phyloP scores from a whole-genome alignment of 2,888 invertebrate species.

The Platycnemis pennipes region DNA sequence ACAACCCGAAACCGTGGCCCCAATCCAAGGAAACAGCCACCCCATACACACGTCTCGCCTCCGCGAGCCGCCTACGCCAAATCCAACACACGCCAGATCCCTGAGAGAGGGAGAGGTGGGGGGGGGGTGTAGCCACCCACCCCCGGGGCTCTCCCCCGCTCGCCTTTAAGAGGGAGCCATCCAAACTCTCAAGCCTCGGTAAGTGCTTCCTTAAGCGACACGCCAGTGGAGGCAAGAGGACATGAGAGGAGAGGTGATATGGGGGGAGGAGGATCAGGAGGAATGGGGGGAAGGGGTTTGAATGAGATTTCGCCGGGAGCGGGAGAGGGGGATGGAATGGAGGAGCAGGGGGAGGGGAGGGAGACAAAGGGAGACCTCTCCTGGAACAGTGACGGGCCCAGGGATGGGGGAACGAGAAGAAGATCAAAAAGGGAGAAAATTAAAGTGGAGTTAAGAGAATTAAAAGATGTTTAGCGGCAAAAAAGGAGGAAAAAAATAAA shows the following conservation, averaged over 20 bases:
- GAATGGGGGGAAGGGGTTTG: neutral
- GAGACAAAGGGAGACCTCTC: neutral
- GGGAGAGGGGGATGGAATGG: neutral
- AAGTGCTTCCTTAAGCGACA: constrained; percentile 55
- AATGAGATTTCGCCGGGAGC: neutral
- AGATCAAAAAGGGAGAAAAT: constrained; percentile 29
- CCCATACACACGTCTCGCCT: neutral
- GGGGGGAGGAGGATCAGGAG: neutral
- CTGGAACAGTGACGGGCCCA: neutral
- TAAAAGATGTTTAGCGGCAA: constrained; percentile 33
- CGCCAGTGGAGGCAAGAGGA: constrained; percentile 28
- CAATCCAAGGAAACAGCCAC: no score
- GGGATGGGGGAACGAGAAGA: neutral
- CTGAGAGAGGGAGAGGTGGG: neutral
- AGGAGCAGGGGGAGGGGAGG: neutral
- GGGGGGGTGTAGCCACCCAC: neutral
- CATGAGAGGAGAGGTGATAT: neutral
- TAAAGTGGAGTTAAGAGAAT: constrained; percentile 21
- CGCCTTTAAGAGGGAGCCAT: constrained; percentile 29
- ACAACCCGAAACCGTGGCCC: neutral
- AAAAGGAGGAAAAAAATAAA: neutral
- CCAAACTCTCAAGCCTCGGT: neutral
- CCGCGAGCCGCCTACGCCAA: neutral
- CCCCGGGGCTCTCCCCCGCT: neutral
- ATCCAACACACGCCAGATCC: neutral